A percentile compares a stretch with the other conserved stretches of the same genome.
These are phyloP conservation scores for Theocolax elegans DNA, from an alignment of 1,140 invertebrate genomes.

Conservation along the genomic window DNA sequence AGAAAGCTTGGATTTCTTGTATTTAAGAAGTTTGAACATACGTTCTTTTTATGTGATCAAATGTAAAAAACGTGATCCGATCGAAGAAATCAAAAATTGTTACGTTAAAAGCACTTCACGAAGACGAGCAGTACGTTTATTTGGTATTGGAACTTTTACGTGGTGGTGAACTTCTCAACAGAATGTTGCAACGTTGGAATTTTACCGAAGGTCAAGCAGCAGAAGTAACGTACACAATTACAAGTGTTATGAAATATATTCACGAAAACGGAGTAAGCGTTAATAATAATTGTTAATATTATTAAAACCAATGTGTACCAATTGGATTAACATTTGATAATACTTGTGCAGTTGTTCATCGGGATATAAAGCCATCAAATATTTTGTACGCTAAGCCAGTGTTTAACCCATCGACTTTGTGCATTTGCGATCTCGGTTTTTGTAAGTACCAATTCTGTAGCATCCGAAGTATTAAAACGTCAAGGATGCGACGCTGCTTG, in stretches of 20 bases:
- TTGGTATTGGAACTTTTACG: slow-evolving; percentile 92
- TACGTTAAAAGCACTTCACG: slow-evolving; percentile 90
- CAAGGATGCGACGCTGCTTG: slow-evolving; percentile 98
- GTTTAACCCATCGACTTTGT: slow-evolving; percentile 81
- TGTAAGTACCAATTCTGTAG: slow-evolving; percentile 99
- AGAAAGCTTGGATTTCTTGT: no score
- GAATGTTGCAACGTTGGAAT: slow-evolving; percentile 85
- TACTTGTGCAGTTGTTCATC: slow-evolving; percentile 77
- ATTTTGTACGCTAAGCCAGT: slow-evolving; percentile 91
- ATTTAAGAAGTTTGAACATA: no score
- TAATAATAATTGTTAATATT: slow-evolving; percentile 54
- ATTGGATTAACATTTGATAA: no score
- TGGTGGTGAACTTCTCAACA: slow-evolving; percentile 95
- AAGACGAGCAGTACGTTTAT: slow-evolving; percentile 89
- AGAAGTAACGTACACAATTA: slow-evolving; percentile 86
- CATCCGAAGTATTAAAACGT: slow-evolving; percentile 96
- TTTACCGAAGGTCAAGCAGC: slow-evolving; percentile 94
- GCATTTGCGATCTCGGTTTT: slow-evolving; percentile 96
- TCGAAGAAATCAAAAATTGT: slow-evolving; percentile 99
- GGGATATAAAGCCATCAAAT: slow-evolving; percentile 98
- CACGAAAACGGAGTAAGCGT: slow-evolving; percentile 93
- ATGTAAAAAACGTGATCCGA: slow-evolving; percentile 90
- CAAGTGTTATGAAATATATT: slow-evolving; percentile 90
- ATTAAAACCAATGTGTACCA: no score
- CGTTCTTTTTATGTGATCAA: no score